These are phyloP conservation scores for Parapsyche elsis DNA, from an alignment of 1,140 invertebrate genomes.

Conservation along the genomic window DNA sequence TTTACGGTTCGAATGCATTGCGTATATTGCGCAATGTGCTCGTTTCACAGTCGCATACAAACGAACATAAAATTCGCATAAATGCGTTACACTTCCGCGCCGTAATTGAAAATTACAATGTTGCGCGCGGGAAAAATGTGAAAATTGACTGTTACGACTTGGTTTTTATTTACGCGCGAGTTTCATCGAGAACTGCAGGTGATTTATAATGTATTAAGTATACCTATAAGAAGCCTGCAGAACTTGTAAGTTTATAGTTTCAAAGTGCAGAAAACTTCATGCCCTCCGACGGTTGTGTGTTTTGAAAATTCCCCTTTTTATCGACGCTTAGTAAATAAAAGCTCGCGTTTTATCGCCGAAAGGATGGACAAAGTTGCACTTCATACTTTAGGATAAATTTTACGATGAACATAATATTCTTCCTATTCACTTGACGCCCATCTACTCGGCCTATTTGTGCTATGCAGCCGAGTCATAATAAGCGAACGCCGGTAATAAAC, in stretches of 20 bases:
- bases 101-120: constrained; percentile 46
- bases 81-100: constrained; percentile 24
- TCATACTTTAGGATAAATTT: constrained; percentile 12
- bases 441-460: constrained; percentile 1
- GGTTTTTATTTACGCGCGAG: too few relatives aligned
- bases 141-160: too few relatives aligned
- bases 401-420: constrained; percentile 23
- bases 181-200: too few relatives aligned
- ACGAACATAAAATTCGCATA: constrained; percentile 36
- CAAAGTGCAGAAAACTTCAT: neutral
- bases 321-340: constrained; percentile 38
- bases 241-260: too few relatives aligned
- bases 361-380: constrained; percentile 31
- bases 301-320: constrained; percentile 11
- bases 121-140: neutral
- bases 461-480: constrained; percentile 1
- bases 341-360: constrained; percentile 33
- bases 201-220: too few relatives aligned
- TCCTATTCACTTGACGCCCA: constrained; percentile 25
- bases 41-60: neutral
- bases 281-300: neutral
- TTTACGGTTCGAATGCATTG: too few relatives aligned
- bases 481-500: constrained; percentile 29
- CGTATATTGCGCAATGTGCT: neutral
- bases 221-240: too few relatives aligned